A percentile compares a stretch with the other conserved stretches of the same genome.
phyloP scores from a whole-genome alignment of 2,797 vertebrate genomes.

The Chlorospingus semifuscus region DNA sequence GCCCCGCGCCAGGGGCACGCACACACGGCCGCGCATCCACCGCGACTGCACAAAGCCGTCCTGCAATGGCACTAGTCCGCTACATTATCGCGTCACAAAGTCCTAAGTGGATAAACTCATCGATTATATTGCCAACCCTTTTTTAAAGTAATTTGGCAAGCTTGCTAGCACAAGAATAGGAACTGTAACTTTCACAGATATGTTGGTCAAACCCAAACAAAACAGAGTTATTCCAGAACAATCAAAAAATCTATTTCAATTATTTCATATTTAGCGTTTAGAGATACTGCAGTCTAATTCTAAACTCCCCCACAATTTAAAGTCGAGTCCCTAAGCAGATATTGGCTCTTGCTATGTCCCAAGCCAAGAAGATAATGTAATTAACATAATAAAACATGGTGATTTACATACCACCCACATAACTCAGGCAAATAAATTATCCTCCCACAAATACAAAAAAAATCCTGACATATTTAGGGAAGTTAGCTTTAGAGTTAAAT shows the following conservation, averaged over 20 bases:
- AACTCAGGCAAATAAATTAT: background rate
- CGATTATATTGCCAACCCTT: fast-evolving
- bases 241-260: background rate
- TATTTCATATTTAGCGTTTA: background rate
- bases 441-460: background rate
- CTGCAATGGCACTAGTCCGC: background rate
- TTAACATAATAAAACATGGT: background rate
- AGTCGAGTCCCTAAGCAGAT: background rate
- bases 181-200: background rate
- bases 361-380: background rate
- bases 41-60: fast-evolving
- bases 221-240: background rate
- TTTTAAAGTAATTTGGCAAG: background rate
- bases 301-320: background rate
- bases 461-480: background rate
- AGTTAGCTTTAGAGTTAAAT: background rate
- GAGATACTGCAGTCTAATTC: background rate
- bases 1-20: background rate
- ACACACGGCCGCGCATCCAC: background rate
- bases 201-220: background rate
- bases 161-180: background rate
- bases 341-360: background rate
- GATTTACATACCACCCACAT: background rate
- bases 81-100: fast-evolving
- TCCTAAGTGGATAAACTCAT: fast-evolving